Base-by-base conservation (phyloP, 2,797 vertebrate species). In the Chloroceryle amazona region DNA sequence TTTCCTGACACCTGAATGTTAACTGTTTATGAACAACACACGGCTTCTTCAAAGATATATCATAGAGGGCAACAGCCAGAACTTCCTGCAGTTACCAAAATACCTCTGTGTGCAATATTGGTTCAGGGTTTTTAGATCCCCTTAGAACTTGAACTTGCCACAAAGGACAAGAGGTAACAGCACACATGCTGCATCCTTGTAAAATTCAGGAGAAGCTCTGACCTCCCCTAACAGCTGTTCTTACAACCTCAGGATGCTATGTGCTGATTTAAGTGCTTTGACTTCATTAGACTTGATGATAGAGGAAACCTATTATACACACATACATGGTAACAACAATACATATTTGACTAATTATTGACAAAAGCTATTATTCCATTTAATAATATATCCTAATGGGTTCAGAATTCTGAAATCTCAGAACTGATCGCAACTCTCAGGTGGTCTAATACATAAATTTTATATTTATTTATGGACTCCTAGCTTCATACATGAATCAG, bases 41-140 rank as follows among this genome's bases (percentile, higher is more conserved):
- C 54, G 78, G 55, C 42, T 95, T 90, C 65, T 92, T 92, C 90
- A 91, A 83, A 86, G 37, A 87, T 46, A 19, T 93, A 94, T 96
- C 96, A 94, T 39, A 61, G 86, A 95, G 92, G 91, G 94, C 82
- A 96, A 66, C 62, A 73, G 78, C 72, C 96, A 95, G 93, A 94
- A 86, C 86, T 97, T 97, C 96, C 96, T 97, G 81, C n/a, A 47
- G 62, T 67, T 84, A 83, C 89, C 83, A 92, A 89, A 96, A 95
- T 95, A 93, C 71, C 70, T 86, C 60, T 73, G 52, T 73, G 49
- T 86, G 79, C 66, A 70, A 52, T 62, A 95, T 12, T 75, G 66
- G 62, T 94, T 89, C 90, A 83, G 78, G 65, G 47, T 35, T 90
- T 95, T 93, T 67, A 65, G 89, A 74, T 93, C 47, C 21, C 15